Percentiles rank a stretch among this genome's conserved stretches.
Evolutionary conservation across 2,113 vertebrate species (phyloP).

Genomic region (Eira barbara): DNA sequence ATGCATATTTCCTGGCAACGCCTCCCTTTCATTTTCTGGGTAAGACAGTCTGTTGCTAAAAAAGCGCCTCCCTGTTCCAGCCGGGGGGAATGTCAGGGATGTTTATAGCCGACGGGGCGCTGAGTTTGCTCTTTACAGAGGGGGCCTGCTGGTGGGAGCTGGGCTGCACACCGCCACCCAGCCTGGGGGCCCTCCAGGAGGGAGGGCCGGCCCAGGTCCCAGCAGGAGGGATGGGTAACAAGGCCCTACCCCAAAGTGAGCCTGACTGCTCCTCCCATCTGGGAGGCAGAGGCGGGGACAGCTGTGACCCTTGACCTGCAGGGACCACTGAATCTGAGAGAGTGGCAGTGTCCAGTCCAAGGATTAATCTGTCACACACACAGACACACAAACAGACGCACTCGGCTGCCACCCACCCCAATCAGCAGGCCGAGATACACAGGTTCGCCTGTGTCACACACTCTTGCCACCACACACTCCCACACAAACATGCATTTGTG

Average conservation of each 20-base stretch:
- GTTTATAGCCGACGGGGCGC: fast-evolving
- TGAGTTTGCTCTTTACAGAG: not conserved
- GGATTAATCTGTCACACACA: not conserved
- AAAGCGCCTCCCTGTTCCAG: not conserved
- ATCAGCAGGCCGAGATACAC: not conserved
- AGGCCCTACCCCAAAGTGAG: not conserved
- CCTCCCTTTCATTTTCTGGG: conserved; percentile 18
- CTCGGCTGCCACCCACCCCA: not conserved
- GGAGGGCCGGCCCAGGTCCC: not conserved
- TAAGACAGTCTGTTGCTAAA: conserved; percentile 40
- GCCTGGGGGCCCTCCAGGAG: not conserved
- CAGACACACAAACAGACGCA: fast-evolving
- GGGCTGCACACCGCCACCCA: not conserved
- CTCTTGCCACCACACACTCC: no score
- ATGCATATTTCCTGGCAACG: conserved; percentile 22
- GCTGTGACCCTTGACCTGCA: not conserved
- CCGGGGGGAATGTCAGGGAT: not conserved
- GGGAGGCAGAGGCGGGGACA: not conserved
- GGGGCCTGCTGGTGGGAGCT: not conserved
- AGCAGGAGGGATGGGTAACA: not conserved
- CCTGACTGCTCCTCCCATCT: not conserved
- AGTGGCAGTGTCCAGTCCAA: not conserved
- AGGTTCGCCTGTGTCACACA: not conserved
- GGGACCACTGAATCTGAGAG: not conserved
- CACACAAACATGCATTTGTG: fast-evolving